These are phyloP conservation scores for Mimumesa dahlbomi DNA, from an alignment of 2,888 invertebrate species.

Conservation along the genomic window DNA sequence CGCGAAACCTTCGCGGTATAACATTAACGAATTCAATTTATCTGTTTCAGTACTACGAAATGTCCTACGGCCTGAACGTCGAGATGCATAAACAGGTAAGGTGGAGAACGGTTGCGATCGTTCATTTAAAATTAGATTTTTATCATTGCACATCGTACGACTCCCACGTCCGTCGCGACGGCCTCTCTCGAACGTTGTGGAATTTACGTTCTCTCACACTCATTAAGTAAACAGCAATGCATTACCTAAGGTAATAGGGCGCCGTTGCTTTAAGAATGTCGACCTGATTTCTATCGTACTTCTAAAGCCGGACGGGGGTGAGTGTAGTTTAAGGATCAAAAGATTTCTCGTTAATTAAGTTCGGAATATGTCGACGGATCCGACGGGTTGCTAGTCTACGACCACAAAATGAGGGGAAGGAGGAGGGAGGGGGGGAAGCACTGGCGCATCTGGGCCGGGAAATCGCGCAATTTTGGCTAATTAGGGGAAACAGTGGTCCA, in stretches of 20 bases:
- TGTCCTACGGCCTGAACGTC: conserved; percentile 96
- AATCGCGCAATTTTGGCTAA: conserved; percentile 71
- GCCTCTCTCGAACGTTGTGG: too few species aligned
- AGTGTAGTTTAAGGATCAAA: conserved; percentile 50
- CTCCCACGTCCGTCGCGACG: too few species aligned
- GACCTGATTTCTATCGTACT: conserved; percentile 43
- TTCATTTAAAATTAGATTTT: too few species aligned
- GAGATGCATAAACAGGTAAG: conserved; percentile 97
- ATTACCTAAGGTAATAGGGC: neutral
- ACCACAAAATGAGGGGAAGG: conserved; percentile 39
- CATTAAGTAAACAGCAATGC: neutral
- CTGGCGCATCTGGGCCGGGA: conserved; percentile 54
- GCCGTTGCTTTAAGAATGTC: conserved; percentile 27
- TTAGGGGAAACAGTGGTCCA: conserved; percentile 63
- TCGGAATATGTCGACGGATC: conserved; percentile 38
- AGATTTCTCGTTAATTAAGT: conserved; percentile 55
- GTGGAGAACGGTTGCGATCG: conserved; percentile 24
- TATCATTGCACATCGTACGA: too few species aligned
- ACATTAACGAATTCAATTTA: too few species aligned
- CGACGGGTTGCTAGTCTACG: neutral
- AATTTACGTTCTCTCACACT: too few species aligned
- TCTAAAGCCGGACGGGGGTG: conserved; percentile 2
- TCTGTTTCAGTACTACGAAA: conserved; percentile 94
- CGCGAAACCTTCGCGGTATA: too few species aligned
- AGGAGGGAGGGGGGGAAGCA: too few species aligned